Evolutionary conservation across 2,888 invertebrate species (phyloP).

Genomic region (Congeria kusceri): DNA sequence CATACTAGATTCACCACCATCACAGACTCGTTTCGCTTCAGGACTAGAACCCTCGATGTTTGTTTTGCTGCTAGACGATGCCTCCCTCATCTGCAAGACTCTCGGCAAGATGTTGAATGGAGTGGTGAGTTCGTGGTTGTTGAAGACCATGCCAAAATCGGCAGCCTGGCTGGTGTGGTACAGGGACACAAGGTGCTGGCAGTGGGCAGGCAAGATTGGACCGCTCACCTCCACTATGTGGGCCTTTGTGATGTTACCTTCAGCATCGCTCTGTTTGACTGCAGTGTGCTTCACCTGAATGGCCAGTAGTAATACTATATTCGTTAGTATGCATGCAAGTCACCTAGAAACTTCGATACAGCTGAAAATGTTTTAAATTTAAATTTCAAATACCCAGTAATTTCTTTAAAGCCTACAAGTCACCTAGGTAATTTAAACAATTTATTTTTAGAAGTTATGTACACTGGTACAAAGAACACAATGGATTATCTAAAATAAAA

Average conservation of each 20-base stretch:
- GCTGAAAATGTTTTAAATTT: too few relatives aligned
- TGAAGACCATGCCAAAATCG: conserved; percentile 72
- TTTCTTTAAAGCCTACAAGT: too few relatives aligned
- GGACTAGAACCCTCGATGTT: background rate
- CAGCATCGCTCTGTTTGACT: conserved; percentile 91
- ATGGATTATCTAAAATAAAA: too few relatives aligned
- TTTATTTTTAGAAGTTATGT: too few relatives aligned
- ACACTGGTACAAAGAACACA: too few relatives aligned
- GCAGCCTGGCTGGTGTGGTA: conserved; percentile 67
- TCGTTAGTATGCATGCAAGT: too few relatives aligned
- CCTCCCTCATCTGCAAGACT: background rate
- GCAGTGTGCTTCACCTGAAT: conserved; percentile 82
- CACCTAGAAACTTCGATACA: too few relatives aligned
- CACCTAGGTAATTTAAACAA: too few relatives aligned
- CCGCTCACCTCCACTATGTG: conserved; percentile 94
- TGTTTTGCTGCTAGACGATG: background rate
- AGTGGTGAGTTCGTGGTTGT: conserved; percentile 78
- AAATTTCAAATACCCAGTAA: too few relatives aligned
- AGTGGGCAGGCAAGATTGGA: conserved; percentile 92
- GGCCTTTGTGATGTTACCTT: conserved; percentile 90
- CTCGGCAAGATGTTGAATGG: conserved; percentile 74
- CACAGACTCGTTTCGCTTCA: background rate
- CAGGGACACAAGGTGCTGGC: conserved; percentile 91
- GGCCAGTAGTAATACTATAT: too few relatives aligned
- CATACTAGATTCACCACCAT: background rate